phyloP scores from a whole-genome alignment of 2,888 invertebrate genomes.

The Acrobasis suavella region DNA sequence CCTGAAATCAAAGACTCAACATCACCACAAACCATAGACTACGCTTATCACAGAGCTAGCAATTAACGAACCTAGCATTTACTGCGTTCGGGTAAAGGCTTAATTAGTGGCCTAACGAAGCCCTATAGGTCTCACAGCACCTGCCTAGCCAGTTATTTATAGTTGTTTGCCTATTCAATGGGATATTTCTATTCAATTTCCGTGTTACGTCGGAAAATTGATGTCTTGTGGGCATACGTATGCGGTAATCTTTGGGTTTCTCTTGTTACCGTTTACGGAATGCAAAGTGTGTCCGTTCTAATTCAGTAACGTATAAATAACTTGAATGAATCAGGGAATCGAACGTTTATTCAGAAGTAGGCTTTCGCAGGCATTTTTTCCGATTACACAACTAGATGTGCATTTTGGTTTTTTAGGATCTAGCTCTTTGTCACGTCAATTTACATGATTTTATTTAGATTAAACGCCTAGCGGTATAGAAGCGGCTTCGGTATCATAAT shows the following conservation, averaged over 20 bases:
- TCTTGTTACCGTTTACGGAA: constrained; percentile 6
- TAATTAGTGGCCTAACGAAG: constrained; percentile 61
- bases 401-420: no score
- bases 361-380: no score
- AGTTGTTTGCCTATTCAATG: constrained; percentile 40
- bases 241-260: constrained; percentile 25
- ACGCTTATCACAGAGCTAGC: constrained; percentile 12
- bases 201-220: constrained; percentile 23
- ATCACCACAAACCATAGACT: constrained; percentile 7
- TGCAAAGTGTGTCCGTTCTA: neutral
- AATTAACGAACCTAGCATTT: constrained; percentile 20
- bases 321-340: neutral
- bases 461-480: no score
- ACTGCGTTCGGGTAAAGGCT: constrained; percentile 32
- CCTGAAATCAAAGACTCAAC: constrained; percentile 1
- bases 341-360: no score
- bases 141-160: constrained; percentile 62
- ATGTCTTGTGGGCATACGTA: constrained; percentile 24
- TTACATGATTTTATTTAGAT: no score
- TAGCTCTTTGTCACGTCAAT: no score
- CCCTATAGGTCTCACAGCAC: constrained; percentile 45
- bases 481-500: no score
- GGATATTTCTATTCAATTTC: constrained; percentile 27
- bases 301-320: neutral
- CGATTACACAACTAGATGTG: no score